Percentiles rank a stretch among this genome's conserved stretches.
Evolutionary conservation across 2,797 vertebrate genomes (phyloP).

Genomic region (Tokudaia muenninki): DNA sequence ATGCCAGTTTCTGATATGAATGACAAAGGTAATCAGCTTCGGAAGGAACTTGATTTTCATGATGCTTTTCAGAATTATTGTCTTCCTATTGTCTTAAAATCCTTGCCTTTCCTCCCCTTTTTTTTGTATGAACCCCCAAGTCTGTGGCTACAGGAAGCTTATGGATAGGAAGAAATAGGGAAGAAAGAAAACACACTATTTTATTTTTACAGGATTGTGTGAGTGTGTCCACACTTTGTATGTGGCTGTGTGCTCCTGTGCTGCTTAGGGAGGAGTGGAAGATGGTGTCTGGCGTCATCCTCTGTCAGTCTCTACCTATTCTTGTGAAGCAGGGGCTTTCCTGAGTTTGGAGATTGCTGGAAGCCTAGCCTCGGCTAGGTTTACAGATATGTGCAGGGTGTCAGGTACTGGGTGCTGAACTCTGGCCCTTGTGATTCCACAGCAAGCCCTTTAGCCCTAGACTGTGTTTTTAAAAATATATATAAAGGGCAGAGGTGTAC

Average conservation of each 20-base stretch:
- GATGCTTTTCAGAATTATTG: not conserved
- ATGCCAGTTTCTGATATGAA: constrained; percentile 94
- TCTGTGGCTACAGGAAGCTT: not conserved
- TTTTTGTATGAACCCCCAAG: not conserved
- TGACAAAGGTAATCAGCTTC: constrained; percentile 90
- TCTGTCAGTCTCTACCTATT: not conserved
- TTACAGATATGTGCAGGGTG: not conserved
- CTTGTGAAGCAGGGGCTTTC: not conserved
- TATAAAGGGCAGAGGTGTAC: not conserved
- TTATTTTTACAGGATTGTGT: not conserved
- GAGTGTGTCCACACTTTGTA: not conserved
- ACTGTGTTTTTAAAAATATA: no score
- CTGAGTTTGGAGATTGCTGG: not conserved
- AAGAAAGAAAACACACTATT: not conserved
- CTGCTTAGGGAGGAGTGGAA: not conserved
- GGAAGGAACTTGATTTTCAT: constrained; percentile 17
- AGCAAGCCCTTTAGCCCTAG: not conserved
- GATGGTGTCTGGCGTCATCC: not conserved
- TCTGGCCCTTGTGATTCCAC: not conserved
- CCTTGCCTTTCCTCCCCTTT: not conserved
- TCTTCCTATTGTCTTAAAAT: not conserved
- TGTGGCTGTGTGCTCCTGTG: not conserved
- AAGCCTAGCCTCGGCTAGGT: not conserved
- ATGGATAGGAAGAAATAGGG: not conserved
- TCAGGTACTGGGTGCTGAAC: not conserved